Base-by-base conservation (phyloP, 30 jellyfish, hydroid and myxozoan species). In the Mastigias papua region DNA sequence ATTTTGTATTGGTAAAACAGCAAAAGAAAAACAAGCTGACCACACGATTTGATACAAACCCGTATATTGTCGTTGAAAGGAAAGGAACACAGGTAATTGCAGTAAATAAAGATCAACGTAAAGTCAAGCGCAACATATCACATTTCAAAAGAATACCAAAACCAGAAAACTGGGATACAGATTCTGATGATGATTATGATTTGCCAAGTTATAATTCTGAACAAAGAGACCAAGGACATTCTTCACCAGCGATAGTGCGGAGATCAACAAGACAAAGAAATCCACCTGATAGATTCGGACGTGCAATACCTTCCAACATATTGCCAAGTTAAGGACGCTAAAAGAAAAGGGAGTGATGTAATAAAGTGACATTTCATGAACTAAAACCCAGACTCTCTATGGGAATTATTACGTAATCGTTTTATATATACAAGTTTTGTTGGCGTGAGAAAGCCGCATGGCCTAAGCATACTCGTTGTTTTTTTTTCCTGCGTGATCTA, bases 181-280 rank as follows among this genome's bases (percentile, higher is more conserved):
- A 30, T 30, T 73, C 30, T 73, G 72, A 32, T 37, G 27, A 17
- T 31, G 72, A 73, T 29, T 17, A 73, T 73, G 85, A 37, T 37
- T 73, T 73, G 29, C 72, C 72, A 30, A 37, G 73, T 73, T 16
- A 25, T 37, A 33, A 7, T 25, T 32, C 85, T 73, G 85, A 37
- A 73, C 85, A 73, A 33, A 73, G 72, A 73, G 85, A 73, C 6
- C 85, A 73, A 42, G 54, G 13, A 42, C 54, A 42, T 42, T 42
- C 54, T n/a, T 37, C 72, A 73, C 85, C 85, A 37, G 34, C 9
- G 68, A 73, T 37, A 20, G 28, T 73, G 72, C 85, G 85, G 25
- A 73, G 85, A 73, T 73, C 85, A 73, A 73, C 70, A 21, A 73
- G 85, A 73, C 85, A 73, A 76, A 73, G 66, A 82, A 21, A 27